Evolutionary conservation across 2,888 invertebrate genomes (phyloP).

Genomic region (Dexiosoma caninum): DNA sequence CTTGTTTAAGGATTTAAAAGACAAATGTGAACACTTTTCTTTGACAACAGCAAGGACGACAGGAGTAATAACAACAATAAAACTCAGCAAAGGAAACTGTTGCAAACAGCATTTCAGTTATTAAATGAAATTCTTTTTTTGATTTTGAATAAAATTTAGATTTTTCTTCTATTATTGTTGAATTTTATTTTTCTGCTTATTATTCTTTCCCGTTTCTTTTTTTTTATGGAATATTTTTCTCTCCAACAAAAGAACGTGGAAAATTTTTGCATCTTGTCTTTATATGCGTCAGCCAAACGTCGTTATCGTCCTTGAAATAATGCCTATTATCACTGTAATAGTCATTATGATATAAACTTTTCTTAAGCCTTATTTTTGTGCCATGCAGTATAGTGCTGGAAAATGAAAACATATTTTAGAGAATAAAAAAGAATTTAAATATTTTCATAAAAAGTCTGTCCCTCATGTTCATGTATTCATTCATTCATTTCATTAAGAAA

Average conservation of each 20-base stretch:
- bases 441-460: background rate
- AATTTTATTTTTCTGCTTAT: slow-evolving; percentile 15
- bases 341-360: background rate
- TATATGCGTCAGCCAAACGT: background rate
- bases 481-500: slow-evolving; percentile 50
- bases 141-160: background rate
- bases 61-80: background rate
- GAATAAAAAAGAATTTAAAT: background rate
- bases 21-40: slow-evolving; percentile 42
- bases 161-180: background rate
- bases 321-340: slow-evolving; percentile 1
- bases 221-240: slow-evolving; percentile 25
- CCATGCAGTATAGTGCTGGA: background rate
- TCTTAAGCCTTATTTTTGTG: background rate
- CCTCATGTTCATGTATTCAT: slow-evolving; percentile 7
- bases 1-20: slow-evolving; percentile 35
- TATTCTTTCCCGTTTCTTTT: slow-evolving; percentile 20
- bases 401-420: background rate
- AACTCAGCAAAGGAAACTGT: background rate
- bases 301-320: slow-evolving; percentile 10
- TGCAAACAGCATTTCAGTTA: background rate
- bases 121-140: background rate
- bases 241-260: background rate
- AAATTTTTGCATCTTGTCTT: slow-evolving; percentile 11
- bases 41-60: background rate